Base-by-base conservation (phyloP, 2,113 vertebrate genomes). In the Macroglossus sobrinus region DNA sequence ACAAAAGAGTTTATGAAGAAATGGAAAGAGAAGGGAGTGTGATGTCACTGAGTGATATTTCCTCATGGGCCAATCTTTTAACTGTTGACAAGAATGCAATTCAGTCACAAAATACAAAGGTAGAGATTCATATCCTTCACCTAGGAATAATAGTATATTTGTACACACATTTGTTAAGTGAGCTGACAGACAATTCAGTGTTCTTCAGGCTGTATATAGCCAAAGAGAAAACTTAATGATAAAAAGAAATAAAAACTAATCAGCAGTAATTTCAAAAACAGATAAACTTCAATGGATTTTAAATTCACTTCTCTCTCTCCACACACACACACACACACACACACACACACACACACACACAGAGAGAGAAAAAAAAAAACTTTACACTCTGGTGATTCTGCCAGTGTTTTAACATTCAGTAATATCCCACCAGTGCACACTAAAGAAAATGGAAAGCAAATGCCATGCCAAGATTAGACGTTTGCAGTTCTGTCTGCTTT, bases 371-470 rank as follows among this genome's bases (percentile, higher is more conserved):
- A n/a, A n/a, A 98, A 94, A 94, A 21, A 38, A 28, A 94, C 66
- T 92, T 93, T 97, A 86, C 85, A 94, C 87, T 35, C 86, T 93
- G 93, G 94, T 96, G 84, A 50, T 89, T 98, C 76, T 98, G 96
- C 97, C 98, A 98, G 96, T 95, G 95, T 82, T 98, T 94, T 94
- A 98, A 98, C 98, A 98, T 94, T 98, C 92, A 95, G 76, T 96
- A 97, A 98, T 98, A 96, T 90, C 95, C 94, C 97, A 96, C 96
- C 68, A 96, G 97, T 97, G 96, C 95, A 97, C 94, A 97, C 97
- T 98, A 97, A 98, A 97, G 97, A 91, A 98, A 98, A 98, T 93
- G 86, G 84, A 98, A 98, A 98, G 97, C 0, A 9, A 98, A 98
- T 98, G 91, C 85, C 97, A 97, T 61, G 97, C 98, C 98, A 98